These are phyloP conservation scores for Melanotaenia trifasciata DNA, from an alignment of 2,797 vertebrate species.

Conservation along the genomic window DNA sequence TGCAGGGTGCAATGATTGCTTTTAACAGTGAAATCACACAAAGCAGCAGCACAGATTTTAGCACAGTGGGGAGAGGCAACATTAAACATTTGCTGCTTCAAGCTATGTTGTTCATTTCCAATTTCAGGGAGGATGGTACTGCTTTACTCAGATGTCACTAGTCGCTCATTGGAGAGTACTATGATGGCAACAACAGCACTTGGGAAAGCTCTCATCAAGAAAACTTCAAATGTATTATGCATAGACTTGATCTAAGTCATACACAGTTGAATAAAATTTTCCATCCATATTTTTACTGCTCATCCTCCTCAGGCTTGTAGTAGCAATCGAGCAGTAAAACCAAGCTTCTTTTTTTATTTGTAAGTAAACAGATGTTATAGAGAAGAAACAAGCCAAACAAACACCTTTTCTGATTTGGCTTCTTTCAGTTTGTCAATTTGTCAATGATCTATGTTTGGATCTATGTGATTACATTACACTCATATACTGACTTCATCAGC, in stretches of 20 bases:
- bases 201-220: constrained; percentile 17
- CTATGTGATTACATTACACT: background rate
- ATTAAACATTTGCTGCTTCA: constrained; percentile 32
- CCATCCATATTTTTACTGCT: constrained; percentile 18
- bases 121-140: constrained; percentile 31
- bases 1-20: constrained; percentile 12
- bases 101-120: constrained; percentile 15
- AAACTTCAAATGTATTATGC: constrained; percentile 28
- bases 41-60: constrained; percentile 26
- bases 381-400: background rate
- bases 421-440: background rate
- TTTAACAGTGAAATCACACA: constrained; percentile 21
- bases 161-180: constrained; percentile 25
- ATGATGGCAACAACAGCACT: constrained; percentile 28
- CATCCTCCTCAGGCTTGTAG: background rate
- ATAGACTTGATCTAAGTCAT: constrained; percentile 41
- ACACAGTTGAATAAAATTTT: background rate
- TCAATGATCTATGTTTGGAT: too few relatives aligned
- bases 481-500: background rate
- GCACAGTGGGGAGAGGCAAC: constrained; percentile 8
- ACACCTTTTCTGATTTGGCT: background rate
- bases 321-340: background rate
- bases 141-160: constrained; percentile 24
- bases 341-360: background rate
- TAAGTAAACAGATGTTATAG: background rate